Base-by-base conservation (phyloP, 2,888 invertebrate genomes). In the Microplitis deprimator region DNA sequence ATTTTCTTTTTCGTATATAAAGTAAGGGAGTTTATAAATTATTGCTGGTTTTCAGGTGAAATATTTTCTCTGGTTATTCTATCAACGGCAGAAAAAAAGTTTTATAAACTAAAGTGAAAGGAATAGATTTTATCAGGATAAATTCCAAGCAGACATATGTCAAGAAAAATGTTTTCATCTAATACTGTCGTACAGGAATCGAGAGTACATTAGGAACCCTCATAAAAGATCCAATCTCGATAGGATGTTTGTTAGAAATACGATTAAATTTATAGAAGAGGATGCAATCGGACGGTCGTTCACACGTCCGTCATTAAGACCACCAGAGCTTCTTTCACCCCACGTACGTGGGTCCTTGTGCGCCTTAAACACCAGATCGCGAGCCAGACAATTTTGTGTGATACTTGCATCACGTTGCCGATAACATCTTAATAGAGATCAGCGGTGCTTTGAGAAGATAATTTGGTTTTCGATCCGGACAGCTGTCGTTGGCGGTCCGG, bases 361-460 rank as follows among this genome's bases (percentile, higher is more conserved):
- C 13, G 2, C 50, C 13, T 50, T 50, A 13, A 50, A 50, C 50
- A 50, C 17, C 65, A 65, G 65, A 68, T 60, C 41, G 60, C 40
- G 68, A 68, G 60, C 5, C n/a, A 68, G 78, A 50, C 72, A 77
- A 79, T 79, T 77, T 77, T 82, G 81, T 80, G 40, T 61, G 65
- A 77, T 77, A 74, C 77, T 84, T 82, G 83, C 84, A 83, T 84
- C 86, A 81, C 82, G 78, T 79, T 62, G 69, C 67, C 75, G 89
- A 89, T 89, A 89, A 85, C 74, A 89, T 89, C 89, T 89, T 86
- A 89, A 89, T 88, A 89, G 86, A 89, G 89, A 89, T 89, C 86
- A 86, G 83, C 83, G 87, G 85, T 88, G 86, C 87, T 88, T 87
- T 87, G 89, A 88, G 88, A 85, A 85, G 87, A 86, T 89, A 88